Percentiles rank a stretch among this genome's conserved stretches.
phyloP scores from a whole-genome alignment of 1,140 invertebrate genomes.

The Drosophila truncata region DNA sequence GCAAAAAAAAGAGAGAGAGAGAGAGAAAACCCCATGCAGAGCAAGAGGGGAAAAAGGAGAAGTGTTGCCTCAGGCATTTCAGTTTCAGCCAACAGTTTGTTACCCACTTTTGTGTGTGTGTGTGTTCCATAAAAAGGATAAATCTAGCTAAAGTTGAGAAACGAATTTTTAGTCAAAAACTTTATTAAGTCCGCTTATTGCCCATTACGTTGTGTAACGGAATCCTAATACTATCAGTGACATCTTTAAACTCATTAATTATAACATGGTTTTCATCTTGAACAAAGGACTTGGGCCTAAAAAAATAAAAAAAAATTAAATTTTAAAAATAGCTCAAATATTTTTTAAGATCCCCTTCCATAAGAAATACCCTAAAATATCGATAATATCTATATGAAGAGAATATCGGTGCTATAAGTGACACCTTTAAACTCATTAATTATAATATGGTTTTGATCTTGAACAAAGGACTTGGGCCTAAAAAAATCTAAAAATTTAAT shows the following conservation, averaged over 20 bases:
- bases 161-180: constrained; percentile 12
- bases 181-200: constrained; percentile 10
- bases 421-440: not conserved
- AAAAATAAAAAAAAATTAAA: too few relatives aligned
- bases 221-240: not conserved
- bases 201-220: not conserved
- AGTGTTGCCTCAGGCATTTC: constrained; percentile 19
- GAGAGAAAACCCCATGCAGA: constrained; percentile 2
- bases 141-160: not conserved
- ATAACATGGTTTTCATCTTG: not conserved
- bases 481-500: too few relatives aligned
- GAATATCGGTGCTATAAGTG: not conserved
- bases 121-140: constrained; percentile 13
- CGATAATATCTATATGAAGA: too few relatives aligned
- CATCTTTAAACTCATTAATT: not conserved
- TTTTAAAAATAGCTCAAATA: too few relatives aligned
- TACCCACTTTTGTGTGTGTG: constrained; percentile 31
- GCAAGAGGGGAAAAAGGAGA: constrained; percentile 8
- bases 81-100: constrained; percentile 18
- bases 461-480: too few relatives aligned
- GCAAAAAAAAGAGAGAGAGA: not conserved
- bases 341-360: too few relatives aligned
- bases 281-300: too few relatives aligned
- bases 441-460: not conserved
- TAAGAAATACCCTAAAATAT: too few relatives aligned